Percentiles rank a stretch among this genome's conserved stretches.
Evolutionary conservation across 2,888 invertebrate genomes (phyloP).

Genomic region (Geophilus truncorum): DNA sequence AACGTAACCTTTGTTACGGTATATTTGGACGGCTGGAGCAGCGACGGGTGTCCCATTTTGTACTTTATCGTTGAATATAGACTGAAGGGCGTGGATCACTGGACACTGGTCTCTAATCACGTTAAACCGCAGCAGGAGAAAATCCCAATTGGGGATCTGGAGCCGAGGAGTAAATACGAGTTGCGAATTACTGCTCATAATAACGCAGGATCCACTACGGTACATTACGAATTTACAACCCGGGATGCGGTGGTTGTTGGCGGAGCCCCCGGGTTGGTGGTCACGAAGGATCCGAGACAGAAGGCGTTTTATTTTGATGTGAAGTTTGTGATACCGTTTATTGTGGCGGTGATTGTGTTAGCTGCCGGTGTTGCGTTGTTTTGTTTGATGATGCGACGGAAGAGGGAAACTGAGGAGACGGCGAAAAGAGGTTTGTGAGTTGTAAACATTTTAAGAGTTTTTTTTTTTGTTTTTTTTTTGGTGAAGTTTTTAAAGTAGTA

Average conservation of each 20-base stretch:
- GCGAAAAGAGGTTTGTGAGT: neutral
- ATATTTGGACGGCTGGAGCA: slow-evolving; percentile 87
- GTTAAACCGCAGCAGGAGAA: slow-evolving; percentile 79
- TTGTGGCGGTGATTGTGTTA: neutral
- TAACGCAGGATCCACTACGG: slow-evolving; percentile 32
- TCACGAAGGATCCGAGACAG: neutral
- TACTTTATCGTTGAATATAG: slow-evolving; percentile 93
- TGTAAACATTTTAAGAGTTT: no score
- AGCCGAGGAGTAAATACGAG: slow-evolving; percentile 92
- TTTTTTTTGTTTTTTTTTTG: no score
- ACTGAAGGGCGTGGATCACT: slow-evolving; percentile 60
- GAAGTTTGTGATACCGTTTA: neutral
- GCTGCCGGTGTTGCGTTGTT: neutral
- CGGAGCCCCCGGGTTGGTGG: neutral
- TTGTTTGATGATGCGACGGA: neutral
- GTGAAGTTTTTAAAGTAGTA: no score
- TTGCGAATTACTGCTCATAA: slow-evolving; percentile 59
- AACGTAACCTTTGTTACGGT: slow-evolving; percentile 60
- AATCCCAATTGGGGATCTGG: slow-evolving; percentile 82
- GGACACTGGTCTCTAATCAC: slow-evolving; percentile 90
- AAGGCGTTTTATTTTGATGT: slow-evolving; percentile 4
- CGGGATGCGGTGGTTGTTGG: neutral
- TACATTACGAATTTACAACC: slow-evolving; percentile 31
- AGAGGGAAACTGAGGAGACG: neutral
- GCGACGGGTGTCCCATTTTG: slow-evolving; percentile 91